Conservation (phyloP, 1,140 invertebrate genomes). For the Pseudomyrmex dendroicus region DNA sequence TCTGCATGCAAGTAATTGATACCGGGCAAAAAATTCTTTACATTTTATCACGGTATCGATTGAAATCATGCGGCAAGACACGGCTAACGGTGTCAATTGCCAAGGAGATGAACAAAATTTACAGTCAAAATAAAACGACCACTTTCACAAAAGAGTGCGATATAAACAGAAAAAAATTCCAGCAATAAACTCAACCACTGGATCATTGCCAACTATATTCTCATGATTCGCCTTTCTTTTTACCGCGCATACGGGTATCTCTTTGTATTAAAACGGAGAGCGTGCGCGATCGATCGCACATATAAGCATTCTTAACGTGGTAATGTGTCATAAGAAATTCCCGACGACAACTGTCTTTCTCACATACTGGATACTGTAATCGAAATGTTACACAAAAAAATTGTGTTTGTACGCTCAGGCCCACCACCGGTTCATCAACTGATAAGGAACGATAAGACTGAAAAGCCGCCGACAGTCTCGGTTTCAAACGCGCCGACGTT, state of each 20-base stretch:
- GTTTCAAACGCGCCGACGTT: slow-evolving; percentile 84
- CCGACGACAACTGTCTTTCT: background rate
- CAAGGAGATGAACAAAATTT: slow-evolving; percentile 62
- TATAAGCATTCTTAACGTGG: slow-evolving; percentile 60
- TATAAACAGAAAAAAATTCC: slow-evolving; percentile 67
- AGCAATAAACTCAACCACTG: slow-evolving; percentile 67
- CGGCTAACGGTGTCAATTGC: background rate
- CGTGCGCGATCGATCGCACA: slow-evolving; percentile 52
- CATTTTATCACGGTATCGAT: too few relatives aligned
- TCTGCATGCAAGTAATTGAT: too few relatives aligned
- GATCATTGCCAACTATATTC: slow-evolving; percentile 63
- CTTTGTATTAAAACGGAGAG: slow-evolving; percentile 41
- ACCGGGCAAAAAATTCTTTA: too few relatives aligned
- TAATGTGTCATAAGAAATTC: slow-evolving; percentile 19
- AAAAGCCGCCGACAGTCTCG: slow-evolving; percentile 83
- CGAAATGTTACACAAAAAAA: background rate
- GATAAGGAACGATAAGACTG: slow-evolving; percentile 85
- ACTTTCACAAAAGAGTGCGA: slow-evolving; percentile 60
- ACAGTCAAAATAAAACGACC: slow-evolving; percentile 66
- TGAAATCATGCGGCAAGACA: background rate
- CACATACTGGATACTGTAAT: too few relatives aligned
- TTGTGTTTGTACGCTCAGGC: slow-evolving; percentile 70
- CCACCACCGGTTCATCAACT: slow-evolving; percentile 84
- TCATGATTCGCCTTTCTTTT: slow-evolving; percentile 51
- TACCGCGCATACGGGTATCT: slow-evolving; percentile 54